phyloP scores from a whole-genome alignment of 2,888 invertebrate genomes.

The Xestia rhomboidea region DNA sequence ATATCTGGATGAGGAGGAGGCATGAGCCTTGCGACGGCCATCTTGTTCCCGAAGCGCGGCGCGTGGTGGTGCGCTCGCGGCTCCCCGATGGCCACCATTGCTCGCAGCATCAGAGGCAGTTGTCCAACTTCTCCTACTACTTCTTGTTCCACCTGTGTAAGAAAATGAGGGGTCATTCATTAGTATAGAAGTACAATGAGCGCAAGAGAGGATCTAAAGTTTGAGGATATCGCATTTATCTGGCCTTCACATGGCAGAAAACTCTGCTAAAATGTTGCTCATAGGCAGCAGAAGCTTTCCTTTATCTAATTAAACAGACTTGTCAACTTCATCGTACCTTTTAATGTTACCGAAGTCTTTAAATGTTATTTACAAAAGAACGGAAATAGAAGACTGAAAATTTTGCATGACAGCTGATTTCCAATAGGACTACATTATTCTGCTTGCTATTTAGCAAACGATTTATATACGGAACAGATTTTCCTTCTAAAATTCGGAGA shows the following conservation, averaged over 20 bases:
- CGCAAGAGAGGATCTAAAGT: neutral
- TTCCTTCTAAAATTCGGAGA: neutral
- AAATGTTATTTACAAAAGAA: neutral
- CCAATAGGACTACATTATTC: neutral
- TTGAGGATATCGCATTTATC: neutral
- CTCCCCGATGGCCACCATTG: conserved; percentile 93
- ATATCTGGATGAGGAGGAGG: conserved; percentile 80
- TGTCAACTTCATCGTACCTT: neutral
- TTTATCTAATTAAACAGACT: neutral
- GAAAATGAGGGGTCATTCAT: conserved; percentile 1
- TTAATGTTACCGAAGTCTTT: neutral
- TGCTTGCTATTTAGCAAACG: neutral
- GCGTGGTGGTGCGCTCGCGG: conserved; percentile 83
- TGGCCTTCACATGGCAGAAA: neutral
- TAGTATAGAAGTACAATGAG: neutral
- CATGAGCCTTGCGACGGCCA: conserved; percentile 83
- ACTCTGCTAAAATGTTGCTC: no score
- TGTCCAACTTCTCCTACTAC: conserved; percentile 92
- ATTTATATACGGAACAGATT: neutral
- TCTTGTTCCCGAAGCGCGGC: conserved; percentile 85
- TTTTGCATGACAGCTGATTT: neutral
- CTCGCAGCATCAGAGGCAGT: conserved; percentile 94
- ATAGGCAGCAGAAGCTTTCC: neutral
- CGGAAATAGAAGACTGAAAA: neutral
- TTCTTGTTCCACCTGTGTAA: conserved; percentile 85